phyloP scores from a whole-genome alignment of 1,140 invertebrate species.

The Sitobion miscanthi region DNA sequence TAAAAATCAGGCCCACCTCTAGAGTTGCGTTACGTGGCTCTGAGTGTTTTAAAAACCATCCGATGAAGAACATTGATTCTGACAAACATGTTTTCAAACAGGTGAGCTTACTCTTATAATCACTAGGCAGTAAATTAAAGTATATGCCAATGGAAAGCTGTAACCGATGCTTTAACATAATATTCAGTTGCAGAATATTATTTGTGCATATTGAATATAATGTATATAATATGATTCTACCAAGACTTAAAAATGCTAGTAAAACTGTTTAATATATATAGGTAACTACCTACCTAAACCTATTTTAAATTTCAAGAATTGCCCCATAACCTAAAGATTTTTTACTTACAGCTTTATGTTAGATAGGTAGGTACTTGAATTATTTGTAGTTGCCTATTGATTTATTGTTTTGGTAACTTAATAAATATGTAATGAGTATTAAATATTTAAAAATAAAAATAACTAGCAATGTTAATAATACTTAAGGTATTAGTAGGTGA shows the following conservation, averaged over 20 bases:
- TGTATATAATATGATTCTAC: neutral
- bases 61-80: slow-evolving; percentile 39
- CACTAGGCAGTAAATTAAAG: neutral
- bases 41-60: slow-evolving; percentile 47
- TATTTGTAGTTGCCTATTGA: too few relatives aligned
- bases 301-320: neutral
- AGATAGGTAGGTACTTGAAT: neutral
- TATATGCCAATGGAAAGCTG: neutral
- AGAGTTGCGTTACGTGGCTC: slow-evolving; percentile 26
- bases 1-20: slow-evolving; percentile 55
- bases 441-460: too few relatives aligned
- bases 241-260: neutral
- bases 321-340: neutral
- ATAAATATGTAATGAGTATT: too few relatives aligned
- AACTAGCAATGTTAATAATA: too few relatives aligned
- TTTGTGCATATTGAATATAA: too few relatives aligned
- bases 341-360: neutral
- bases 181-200: neutral
- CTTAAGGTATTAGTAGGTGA: too few relatives aligned
- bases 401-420: too few relatives aligned
- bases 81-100: slow-evolving; percentile 11
- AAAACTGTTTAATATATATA: neutral
- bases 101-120: neutral
- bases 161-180: neutral
- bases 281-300: neutral